Percentiles rank a stretch among this genome's conserved stretches.
Conservation (phyloP, 2,797 vertebrate species). For the Hoplostethus atlanticus region DNA sequence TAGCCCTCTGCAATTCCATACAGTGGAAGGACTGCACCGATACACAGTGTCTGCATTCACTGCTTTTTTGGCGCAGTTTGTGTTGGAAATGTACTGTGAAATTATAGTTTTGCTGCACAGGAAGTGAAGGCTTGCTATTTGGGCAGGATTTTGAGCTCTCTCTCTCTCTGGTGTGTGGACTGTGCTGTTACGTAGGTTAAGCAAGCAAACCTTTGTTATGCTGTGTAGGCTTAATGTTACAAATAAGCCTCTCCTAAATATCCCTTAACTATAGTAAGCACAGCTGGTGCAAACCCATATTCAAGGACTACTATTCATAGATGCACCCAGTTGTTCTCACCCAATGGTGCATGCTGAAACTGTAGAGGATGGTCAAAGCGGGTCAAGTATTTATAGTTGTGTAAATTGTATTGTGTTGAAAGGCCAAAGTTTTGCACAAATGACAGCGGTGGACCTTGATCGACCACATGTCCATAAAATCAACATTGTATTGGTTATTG, state of each 20-base stretch:
- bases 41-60: conserved; percentile 45
- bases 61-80: conserved; percentile 17
- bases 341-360: conserved; percentile 64
- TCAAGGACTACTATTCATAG: conserved; percentile 77
- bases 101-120: conserved; percentile 45
- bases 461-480: conserved; percentile 24
- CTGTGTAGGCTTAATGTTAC: conserved; percentile 48
- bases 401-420: conserved; percentile 77
- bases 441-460: background rate
- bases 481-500: background rate
- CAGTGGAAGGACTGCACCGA: conserved; percentile 58
- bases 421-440: conserved; percentile 63
- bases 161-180: no score
- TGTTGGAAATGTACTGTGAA: conserved; percentile 43
- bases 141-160: conserved; percentile 20
- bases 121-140: conserved; percentile 22
- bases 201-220: conserved; percentile 47
- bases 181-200: conserved; percentile 37
- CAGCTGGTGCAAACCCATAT: conserved; percentile 65
- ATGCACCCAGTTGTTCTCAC: conserved; percentile 80
- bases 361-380: conserved; percentile 65
- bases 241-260: conserved; percentile 47
- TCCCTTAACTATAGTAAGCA: conserved; percentile 45
- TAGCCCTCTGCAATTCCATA: conserved; percentile 77
- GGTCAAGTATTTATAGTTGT: conserved; percentile 77